A percentile compares a stretch with the other conserved stretches of the same genome.
These are phyloP conservation scores for Trissolcus japonicus DNA, from an alignment of 2,888 invertebrate species.

Conservation along the genomic window DNA sequence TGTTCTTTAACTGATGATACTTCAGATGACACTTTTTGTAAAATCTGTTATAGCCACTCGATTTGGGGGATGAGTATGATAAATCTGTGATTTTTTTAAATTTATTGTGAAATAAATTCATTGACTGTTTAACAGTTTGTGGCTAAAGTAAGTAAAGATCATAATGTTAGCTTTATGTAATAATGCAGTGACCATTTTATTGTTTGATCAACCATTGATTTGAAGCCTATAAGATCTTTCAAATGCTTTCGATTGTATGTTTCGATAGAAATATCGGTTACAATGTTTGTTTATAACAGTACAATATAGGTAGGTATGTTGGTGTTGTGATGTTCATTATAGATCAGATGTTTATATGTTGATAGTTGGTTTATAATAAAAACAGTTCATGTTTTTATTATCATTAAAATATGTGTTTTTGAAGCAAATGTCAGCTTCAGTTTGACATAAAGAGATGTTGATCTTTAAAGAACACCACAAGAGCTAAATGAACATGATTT, in stretches of 20 bases:
- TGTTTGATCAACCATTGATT: slow-evolving; percentile 9
- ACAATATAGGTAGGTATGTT: slow-evolving; percentile 18
- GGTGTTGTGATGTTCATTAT: slow-evolving; percentile 25
- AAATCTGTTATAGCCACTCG: not conserved
- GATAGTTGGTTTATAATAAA: not conserved
- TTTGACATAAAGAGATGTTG: not conserved
- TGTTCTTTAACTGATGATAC: slow-evolving; percentile 14
- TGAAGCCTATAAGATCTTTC: not conserved
- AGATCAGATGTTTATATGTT: slow-evolving; percentile 13
- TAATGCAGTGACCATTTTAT: not conserved
- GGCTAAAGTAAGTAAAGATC: not conserved
- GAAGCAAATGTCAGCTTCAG: not conserved
- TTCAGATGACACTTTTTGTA: not conserved
- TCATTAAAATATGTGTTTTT: too few species aligned
- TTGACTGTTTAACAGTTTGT: too few species aligned
- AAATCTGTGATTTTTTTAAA: slow-evolving; percentile 16
- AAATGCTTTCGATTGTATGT: slow-evolving; percentile 5
- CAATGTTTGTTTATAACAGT: slow-evolving; percentile 46
- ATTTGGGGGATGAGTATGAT: not conserved
- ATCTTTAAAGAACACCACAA: slow-evolving; percentile 24
- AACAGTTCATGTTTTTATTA: not conserved
- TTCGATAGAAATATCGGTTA: slow-evolving; percentile 46
- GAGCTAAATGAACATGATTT: slow-evolving; percentile 19
- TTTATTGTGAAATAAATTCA: not conserved
- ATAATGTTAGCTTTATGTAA: too few species aligned